These are phyloP conservation scores for Sinocyclocheilus anshuiensis DNA, from an alignment of 2,113 vertebrate species.

Conservation along the genomic window DNA sequence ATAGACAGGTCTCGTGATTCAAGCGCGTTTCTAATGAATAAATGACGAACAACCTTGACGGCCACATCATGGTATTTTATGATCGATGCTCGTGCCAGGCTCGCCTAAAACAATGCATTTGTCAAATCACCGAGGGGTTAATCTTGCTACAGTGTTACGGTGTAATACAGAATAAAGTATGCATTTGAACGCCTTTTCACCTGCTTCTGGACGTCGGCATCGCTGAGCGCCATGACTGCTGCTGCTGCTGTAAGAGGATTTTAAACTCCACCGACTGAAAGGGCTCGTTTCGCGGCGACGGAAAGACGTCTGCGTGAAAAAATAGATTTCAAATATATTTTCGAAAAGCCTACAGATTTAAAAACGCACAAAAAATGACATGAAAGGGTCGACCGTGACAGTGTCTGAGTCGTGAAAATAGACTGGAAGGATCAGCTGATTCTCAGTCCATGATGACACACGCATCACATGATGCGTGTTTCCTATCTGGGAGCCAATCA, in stretches of 20 bases:
- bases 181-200: slow-evolving; percentile 63
- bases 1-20: slow-evolving; percentile 12
- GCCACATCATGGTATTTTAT: background rate
- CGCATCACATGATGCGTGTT: slow-evolving; percentile 73
- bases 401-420: slow-evolving; percentile 68
- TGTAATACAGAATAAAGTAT: slow-evolving; percentile 49
- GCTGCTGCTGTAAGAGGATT: slow-evolving; percentile 48
- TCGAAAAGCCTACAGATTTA: background rate
- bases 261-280: background rate
- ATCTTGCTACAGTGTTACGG: background rate
- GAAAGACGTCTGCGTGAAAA: background rate
- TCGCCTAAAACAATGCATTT: background rate
- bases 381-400: slow-evolving; percentile 29
- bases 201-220: slow-evolving; percentile 98
- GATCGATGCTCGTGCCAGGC: background rate
- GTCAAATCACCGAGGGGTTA: background rate
- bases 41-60: slow-evolving; percentile 31
- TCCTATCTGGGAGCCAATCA: slow-evolving; percentile 63
- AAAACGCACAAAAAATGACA: background rate
- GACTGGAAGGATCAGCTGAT: slow-evolving; percentile 74
- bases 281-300: background rate
- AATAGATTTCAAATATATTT: background rate
- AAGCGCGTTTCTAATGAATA: background rate
- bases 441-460: slow-evolving; percentile 27
- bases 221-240: slow-evolving; percentile 90